Conservation (phyloP, 2,888 invertebrate species). For the Tachina fera region DNA sequence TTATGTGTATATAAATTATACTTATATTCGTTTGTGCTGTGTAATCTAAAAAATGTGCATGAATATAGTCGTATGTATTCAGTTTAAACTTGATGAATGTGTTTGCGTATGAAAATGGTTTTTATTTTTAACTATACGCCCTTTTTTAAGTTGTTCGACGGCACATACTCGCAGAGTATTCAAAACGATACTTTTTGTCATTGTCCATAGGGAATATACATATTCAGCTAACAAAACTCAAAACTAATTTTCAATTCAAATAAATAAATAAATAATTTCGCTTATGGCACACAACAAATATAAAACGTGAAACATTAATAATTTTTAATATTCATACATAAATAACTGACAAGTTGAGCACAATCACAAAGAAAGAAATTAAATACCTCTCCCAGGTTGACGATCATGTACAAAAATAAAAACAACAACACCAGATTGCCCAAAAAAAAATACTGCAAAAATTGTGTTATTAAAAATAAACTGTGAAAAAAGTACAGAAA, state of each 20-base stretch:
- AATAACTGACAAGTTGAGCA: conserved; percentile 51
- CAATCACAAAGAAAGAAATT: background rate
- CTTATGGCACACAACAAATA: conserved; percentile 10
- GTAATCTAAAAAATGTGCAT: too few relatives aligned
- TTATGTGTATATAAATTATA: too few relatives aligned
- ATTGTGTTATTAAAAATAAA: conserved; percentile 16
- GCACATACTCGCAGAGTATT: too few relatives aligned
- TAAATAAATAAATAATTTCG: background rate
- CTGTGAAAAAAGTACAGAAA: background rate
- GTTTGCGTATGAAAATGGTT: too few relatives aligned
- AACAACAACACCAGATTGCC: background rate
- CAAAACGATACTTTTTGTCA: too few relatives aligned
- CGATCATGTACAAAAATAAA: conserved; percentile 6
- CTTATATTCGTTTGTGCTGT: too few relatives aligned
- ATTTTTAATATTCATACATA: background rate
- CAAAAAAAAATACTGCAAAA: background rate
- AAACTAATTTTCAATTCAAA: conserved; percentile 4
- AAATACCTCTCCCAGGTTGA: background rate
- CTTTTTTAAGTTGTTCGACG: too few relatives aligned
- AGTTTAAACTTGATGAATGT: too few relatives aligned
- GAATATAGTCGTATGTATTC: too few relatives aligned
- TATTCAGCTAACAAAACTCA: background rate
- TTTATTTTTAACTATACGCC: too few relatives aligned
- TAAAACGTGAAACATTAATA: conserved; percentile 9
- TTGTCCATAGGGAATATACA: too few relatives aligned